A percentile compares a stretch with the other conserved stretches of the same genome.
phyloP scores from a whole-genome alignment of 2,888 invertebrate genomes.

The Macroteleia sp. region DNA sequence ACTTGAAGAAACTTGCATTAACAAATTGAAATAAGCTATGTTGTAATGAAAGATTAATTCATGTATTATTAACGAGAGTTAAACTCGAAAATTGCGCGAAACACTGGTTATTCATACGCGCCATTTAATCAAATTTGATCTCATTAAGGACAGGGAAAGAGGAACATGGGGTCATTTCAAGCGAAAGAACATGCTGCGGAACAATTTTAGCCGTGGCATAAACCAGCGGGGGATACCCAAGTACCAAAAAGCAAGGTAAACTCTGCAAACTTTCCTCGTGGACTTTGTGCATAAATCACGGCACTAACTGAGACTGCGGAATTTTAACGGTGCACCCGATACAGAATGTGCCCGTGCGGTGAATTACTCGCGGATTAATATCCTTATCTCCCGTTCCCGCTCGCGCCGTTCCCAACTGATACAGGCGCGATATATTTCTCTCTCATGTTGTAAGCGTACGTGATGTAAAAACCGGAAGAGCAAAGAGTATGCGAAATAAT shows the following conservation, averaged over 20 bases:
- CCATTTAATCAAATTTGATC: constrained; percentile 58
- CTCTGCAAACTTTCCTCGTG: constrained; percentile 72
- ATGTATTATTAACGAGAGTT: constrained; percentile 38
- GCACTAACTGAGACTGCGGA: constrained; percentile 62
- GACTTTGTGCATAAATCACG: constrained; percentile 76
- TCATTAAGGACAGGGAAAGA: constrained; percentile 32
- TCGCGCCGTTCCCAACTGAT: constrained; percentile 18
- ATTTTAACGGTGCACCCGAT: constrained; percentile 72
- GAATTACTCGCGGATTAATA: constrained; percentile 76
- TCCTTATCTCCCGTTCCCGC: constrained; percentile 70
- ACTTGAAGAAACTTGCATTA: too few species aligned
- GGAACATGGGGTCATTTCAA: constrained; percentile 40
- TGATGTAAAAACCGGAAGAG: constrained; percentile 28
- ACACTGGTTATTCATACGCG: constrained; percentile 41
- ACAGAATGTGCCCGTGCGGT: constrained; percentile 63
- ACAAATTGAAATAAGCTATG: constrained; percentile 7
- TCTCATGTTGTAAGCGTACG: constrained; percentile 12
- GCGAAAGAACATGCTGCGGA: constrained; percentile 54
- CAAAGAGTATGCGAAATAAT: constrained; percentile 17
- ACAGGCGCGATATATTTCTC: constrained; percentile 41
- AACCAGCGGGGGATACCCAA: constrained; percentile 53
- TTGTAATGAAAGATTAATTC: constrained; percentile 35
- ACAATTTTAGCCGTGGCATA: constrained; percentile 62
- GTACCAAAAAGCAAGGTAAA: constrained; percentile 76
- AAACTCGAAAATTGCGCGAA: constrained; percentile 33